Percentiles rank a stretch among this genome's conserved stretches.
Conservation (phyloP, 1,140 invertebrate species). For the Eulimnadia texana region DNA sequence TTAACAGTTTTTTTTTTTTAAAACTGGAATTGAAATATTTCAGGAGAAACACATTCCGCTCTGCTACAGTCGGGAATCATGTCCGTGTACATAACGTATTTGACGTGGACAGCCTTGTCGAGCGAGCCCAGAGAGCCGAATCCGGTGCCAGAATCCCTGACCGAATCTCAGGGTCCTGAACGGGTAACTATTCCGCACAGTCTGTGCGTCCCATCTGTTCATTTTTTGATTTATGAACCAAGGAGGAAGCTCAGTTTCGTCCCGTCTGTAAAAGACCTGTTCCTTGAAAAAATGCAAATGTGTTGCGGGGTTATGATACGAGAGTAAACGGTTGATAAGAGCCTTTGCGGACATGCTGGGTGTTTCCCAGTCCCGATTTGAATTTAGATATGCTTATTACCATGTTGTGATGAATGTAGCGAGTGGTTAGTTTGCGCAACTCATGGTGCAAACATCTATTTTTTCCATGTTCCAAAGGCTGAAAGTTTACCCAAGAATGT, state of each 20-base stretch:
- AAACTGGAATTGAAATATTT: neutral
- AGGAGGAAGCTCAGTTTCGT: no score
- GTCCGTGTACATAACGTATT: slow-evolving; percentile 20
- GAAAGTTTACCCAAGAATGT: neutral
- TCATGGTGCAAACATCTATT: neutral
- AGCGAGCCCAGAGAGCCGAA: slow-evolving; percentile 19
- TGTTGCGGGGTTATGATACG: no score
- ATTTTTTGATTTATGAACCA: no score
- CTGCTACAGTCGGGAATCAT: slow-evolving; percentile 20
- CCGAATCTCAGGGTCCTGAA: neutral
- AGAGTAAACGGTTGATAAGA: neutral
- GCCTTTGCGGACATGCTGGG: neutral
- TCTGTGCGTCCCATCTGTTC: no score
- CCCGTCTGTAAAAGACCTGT: no score
- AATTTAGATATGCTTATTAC: neutral
- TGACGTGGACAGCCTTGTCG: slow-evolving; percentile 22
- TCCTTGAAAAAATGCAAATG: no score
- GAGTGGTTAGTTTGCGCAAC: neutral
- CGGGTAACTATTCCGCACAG: no score
- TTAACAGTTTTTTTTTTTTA: neutral
- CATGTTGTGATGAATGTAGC: neutral
- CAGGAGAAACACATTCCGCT: slow-evolving; percentile 9
- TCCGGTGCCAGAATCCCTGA: slow-evolving; percentile 5
- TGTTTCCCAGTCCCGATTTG: neutral
- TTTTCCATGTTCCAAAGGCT: neutral